Evolutionary conservation across 2,888 invertebrate genomes (phyloP), one percentile per base, ranked within the genome.

Genomic region (Rhodophaea formosa): DNA sequence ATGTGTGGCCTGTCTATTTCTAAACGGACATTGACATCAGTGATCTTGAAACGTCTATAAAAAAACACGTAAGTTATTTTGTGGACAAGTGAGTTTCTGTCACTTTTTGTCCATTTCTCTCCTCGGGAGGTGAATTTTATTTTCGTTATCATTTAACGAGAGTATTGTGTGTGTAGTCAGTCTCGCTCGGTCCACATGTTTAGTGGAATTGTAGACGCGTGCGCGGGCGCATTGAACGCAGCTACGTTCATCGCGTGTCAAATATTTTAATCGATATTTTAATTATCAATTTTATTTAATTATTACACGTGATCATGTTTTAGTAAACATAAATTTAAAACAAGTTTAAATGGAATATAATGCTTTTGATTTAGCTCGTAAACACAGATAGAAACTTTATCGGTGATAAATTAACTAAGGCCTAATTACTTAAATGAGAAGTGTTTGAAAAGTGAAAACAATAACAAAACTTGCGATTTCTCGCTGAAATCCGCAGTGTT

Each of bases 91-190:
- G 59, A 23, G n/a, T 39, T 39, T 39, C 39, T 39, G 39, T n/a
- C 39, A 63, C 66, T 70, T 77, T 80, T 75, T 74, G 63, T 75
- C 72, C 64, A 70, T 75, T 75, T 82, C 72, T 67, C 82, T 73
- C 74, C 82, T 79, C 81, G 83, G 81, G 85, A 80, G 84, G 77
- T 76, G 72, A 45, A 79, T 80, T 82, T 87, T 87, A 88, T 89
- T 89, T 89, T 86, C 66, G 86, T 86, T 88, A 88, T 84, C 83
- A 86, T 82, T 82, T 67, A 59, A 72, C 78, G 76, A 73, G 76
- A 71, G 78, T 81, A 82, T 81, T 79, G 77, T 77, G 71, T 71
- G 69, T 75, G n/a, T n/a, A n/a, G n/a, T n/a, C n/a, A 71, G 75
- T 67, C 73, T 72, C 75, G 72, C 39, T 39, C 39, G 39, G n/a